These are phyloP conservation scores for Agonopterix subpropinquella DNA, from an alignment of 2,888 invertebrate species.

Conservation along the genomic window DNA sequence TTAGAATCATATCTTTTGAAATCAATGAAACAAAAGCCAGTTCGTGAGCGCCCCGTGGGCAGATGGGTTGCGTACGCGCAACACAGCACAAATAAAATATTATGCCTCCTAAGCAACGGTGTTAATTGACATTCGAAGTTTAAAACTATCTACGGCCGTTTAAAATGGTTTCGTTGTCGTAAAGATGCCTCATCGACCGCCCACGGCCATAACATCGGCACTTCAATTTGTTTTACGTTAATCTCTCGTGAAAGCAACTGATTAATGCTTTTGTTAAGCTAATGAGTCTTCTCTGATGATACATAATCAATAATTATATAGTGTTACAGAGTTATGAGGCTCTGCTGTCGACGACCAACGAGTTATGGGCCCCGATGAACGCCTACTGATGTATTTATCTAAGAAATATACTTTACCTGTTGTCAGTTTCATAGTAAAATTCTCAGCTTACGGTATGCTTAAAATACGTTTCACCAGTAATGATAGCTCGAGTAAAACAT, in stretches of 20 bases:
- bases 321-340: conserved; percentile 22
- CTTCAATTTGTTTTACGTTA: conserved; percentile 65
- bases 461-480: too few species aligned
- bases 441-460: too few species aligned
- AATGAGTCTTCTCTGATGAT: conserved; percentile 56
- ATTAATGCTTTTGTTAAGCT: conserved; percentile 59
- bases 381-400: conserved; percentile 29
- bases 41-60: conserved; percentile 25
- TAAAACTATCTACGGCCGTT: conserved; percentile 16
- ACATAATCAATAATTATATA: conserved; percentile 49
- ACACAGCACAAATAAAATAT: conserved; percentile 31
- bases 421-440: too few species aligned
- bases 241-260: conserved; percentile 55
- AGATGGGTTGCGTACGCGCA: conserved; percentile 21
- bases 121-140: conserved; percentile 47
- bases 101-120: conserved; percentile 24
- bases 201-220: conserved; percentile 32
- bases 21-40: conserved; percentile 17
- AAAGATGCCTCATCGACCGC: conserved; percentile 47
- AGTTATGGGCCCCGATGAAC: conserved; percentile 15
- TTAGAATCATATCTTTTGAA: conserved; percentile 4
- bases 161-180: conserved; percentile 17
- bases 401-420: conserved; percentile 1
- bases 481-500: too few species aligned
- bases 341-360: conserved; percentile 12